Percentiles rank a stretch among this genome's conserved stretches.
phyloP scores from a whole-genome alignment of 2,113 vertebrate genomes.

The Ptyas mucosa region DNA sequence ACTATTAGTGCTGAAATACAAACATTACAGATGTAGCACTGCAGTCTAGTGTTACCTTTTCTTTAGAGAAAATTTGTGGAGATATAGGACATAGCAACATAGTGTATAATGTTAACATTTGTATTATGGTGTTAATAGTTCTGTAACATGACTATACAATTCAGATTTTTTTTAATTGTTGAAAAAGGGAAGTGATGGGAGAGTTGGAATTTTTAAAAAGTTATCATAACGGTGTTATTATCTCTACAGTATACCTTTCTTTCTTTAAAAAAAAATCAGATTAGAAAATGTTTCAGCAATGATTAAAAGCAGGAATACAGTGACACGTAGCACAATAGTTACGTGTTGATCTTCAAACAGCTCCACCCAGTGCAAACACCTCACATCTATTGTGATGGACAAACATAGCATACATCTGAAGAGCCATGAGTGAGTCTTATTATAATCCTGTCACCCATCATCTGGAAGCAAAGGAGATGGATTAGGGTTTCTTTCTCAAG shows the following conservation, averaged over 20 bases:
- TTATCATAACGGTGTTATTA: not conserved
- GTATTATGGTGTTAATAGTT: not conserved
- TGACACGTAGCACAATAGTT: not conserved
- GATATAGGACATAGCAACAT: not conserved
- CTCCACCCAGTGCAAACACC: not conserved
- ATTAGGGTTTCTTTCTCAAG: not conserved
- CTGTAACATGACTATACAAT: not conserved
- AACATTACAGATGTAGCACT: not conserved
- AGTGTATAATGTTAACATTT: not conserved
- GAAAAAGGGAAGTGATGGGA: not conserved
- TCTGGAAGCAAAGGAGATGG: not conserved
- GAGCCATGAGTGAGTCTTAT: not conserved
- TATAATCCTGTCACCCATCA: not conserved
- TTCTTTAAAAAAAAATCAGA: not conserved
- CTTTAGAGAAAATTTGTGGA: not conserved
- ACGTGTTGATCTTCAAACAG: not conserved
- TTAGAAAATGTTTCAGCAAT: not conserved
- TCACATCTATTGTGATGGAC: not conserved
- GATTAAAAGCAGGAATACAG: not conserved
- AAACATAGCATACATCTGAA: not conserved
- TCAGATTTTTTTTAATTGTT: not conserved
- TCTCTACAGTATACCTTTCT: not conserved
- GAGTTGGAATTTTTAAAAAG: not conserved
- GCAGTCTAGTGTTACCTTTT: not conserved
- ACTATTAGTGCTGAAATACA: not conserved